Evolutionary conservation across 2,113 vertebrate genomes (phyloP).

Genomic region (Paedocypris sp.): DNA sequence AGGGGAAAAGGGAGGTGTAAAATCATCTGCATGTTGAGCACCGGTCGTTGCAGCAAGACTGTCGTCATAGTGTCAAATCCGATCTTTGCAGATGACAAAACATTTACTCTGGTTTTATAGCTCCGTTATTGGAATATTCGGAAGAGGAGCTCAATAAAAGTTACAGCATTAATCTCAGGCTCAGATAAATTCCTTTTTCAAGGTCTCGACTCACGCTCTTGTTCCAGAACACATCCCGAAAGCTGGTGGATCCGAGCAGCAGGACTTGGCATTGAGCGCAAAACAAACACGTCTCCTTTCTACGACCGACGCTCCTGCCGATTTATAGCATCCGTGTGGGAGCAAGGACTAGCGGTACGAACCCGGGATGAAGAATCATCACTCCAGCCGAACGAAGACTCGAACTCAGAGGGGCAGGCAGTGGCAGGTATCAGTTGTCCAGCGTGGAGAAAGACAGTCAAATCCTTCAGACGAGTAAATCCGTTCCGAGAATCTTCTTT

Average conservation of each 20-base stretch:
- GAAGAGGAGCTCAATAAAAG: not conserved
- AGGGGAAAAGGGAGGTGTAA: constrained; percentile 14
- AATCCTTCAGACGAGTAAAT: constrained; percentile 22
- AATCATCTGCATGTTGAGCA: constrained; percentile 14
- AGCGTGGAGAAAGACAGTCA: not conserved
- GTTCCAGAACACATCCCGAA: constrained; percentile 18
- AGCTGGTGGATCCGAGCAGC: not conserved
- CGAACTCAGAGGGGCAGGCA: not conserved
- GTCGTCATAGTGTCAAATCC: constrained; percentile 16
- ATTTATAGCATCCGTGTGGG: constrained; percentile 13
- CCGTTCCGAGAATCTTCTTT: constrained; percentile 10
- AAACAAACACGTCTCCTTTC: constrained; percentile 1
- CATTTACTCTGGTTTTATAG: not conserved
- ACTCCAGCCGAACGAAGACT: not conserved
- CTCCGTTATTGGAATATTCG: not conserved
- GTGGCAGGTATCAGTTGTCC: not conserved
- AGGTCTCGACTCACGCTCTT: constrained; percentile 8
- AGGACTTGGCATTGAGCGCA: not conserved
- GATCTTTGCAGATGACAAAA: constrained; percentile 9
- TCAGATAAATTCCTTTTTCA: not conserved
- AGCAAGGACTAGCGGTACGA: not conserved
- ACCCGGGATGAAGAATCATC: not conserved
- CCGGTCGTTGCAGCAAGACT: constrained; percentile 25
- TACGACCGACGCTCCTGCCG: not conserved
- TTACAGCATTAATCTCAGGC: not conserved